Evolutionary conservation across 2,888 invertebrate genomes (phyloP), one percentile per base, ranked within the genome.

Genomic region (Thysanoteuthis rhombus): DNA sequence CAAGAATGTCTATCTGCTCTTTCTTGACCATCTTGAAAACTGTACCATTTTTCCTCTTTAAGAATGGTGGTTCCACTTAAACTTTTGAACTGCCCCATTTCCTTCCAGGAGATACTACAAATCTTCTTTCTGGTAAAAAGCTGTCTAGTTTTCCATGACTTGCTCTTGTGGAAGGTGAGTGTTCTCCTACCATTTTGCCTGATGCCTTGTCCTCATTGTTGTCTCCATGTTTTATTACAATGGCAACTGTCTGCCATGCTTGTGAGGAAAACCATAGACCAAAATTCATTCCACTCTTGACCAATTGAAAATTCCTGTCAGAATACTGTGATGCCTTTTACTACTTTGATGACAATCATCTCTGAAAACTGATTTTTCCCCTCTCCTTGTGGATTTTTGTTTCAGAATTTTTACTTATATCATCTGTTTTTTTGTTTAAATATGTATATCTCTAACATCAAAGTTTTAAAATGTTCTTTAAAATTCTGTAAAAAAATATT

Each of bases 121-220:
- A 93, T 47, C 93, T 92, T 92, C 91, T 93, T 93, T 52, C 93
- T 47, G 93, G 93, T 52, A 93, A 93, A 47, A 93, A 93, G 58
- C 93, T 93, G 93, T 93, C 93, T 93, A 93, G 93, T 93, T 93
- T 93, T 38, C 93, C 93, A 93, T 93, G 93, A 93, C 47, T 92
- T 91, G 40, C 16, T 42, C 42, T 92, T 38, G 91, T 40, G n/a
- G 39, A 92, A 92, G 91, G 91, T 92, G 91, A 92, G 91, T 92
- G n/a, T 45, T 45, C n/a, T n/a, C 40, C 42, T 22, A 42, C 45
- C n/a, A n/a, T 92, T 40, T 92, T 40, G 40, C 91, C 42, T 92
- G 91, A 36, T 92, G 90, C 90, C 32, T 32, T 12, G n/a, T 39
- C 39, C 25, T 90, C 32, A 25, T 40, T 32, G n/a, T 75, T n/a